Evolutionary conservation across 2,888 invertebrate species (phyloP), one percentile per base, ranked within the genome.

Genomic region (Eristalis pertinax): DNA sequence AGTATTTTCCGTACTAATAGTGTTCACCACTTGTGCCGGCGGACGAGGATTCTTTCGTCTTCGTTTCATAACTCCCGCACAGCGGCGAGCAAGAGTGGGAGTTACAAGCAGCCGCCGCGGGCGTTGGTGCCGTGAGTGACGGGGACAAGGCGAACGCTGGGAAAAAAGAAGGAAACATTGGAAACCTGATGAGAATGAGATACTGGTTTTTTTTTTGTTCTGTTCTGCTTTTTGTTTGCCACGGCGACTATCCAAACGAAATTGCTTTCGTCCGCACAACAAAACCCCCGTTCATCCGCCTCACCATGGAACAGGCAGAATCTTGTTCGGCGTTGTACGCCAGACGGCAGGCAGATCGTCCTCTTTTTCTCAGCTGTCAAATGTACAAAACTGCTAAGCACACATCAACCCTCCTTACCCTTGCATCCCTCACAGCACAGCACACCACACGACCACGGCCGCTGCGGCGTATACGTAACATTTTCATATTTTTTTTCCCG

Each of bases 381-480:
- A 62, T 65, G 77, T 78, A 82, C 74, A 56, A 82, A 64, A 73
- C 64, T 73, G 29, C 73, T 85, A 50, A 65, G 77, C 81, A 81
- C 64, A 81, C 50, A 50, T 19, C 43, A 50, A 19, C 43, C 43
- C 43, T 4, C 43, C 43, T 50, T 50, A 50, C 19, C 19, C 43
- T 50, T 50, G 50, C 67, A 80, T 56, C 35, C 56, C 73, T 8
- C 35, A 8, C 15, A 69, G 35, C 69, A 77, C n/a, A n/a, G n/a
- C n/a, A n/a, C n/a, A n/a, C n/a, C n/a, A n/a, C n/a, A n/a, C n/a
- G n/a, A n/a, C n/a, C n/a, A n/a, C 85, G 73, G 65, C 56, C 85
- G 78, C 82, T 86, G 82, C 77, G 82, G 85, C 85, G 85, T 64
- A 82, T 82, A 86, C 85, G 85, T 86, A 86, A 86, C 70, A 64